Base-by-base conservation (phyloP, 92 coral and sea anemone genomes). In the Zoanthus solanderi region DNA sequence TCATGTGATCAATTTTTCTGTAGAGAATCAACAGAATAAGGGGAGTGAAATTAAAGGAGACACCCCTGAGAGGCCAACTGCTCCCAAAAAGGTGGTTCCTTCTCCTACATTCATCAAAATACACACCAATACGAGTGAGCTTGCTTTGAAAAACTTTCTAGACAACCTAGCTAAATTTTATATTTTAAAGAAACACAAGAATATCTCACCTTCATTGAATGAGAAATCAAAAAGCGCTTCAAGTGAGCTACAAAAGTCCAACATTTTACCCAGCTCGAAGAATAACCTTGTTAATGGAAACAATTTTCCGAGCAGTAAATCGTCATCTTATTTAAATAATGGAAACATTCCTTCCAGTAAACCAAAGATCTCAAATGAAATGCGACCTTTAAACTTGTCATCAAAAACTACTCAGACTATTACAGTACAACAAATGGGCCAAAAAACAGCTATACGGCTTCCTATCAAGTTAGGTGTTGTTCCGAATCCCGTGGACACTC, bases 71-170 rank as follows among this genome's bases (percentile, higher is more conserved):
- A 45, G 13, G 13, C 12, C 7, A 10, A n/a, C 9, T 81, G 2
- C 23, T 12, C 75, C 28, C 46, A 66, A 81, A 29, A 31, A 45
- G 15, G 58, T 8, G 12, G 45, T 75, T 10, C 18, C 75, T 5
- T 16, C 56, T 67, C 85, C 85, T 4, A 66, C 85, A 2, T 81
- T 10, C 60, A 81, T 81, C 65, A 75, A 81, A 17, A 81, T 81
- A 65, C 85, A 73, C 14, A 81, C 85, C 9, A 81, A 81, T 57
- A 81, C 85, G 0, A 81, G 85, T 65, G 85, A 81, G 28, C 44
- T 81, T 13, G 75, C 46, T 65, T 66, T 81, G 56, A 81, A 46
- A 44, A 66, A 81, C 17, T 81, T 81, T 66, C 32, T 81, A 13
- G 13, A 81, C 34, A 81, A 47, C 58, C 52, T 81, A 44, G 85